Evolutionary conservation across 1,140 invertebrate species (phyloP).

Genomic region (Caenorhabditis elegans): WBcel235 BX284602.5:4191001-4191500

Average conservation of each 20-base stretch:
- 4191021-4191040: background rate
- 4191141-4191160: background rate
- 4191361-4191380: too few species aligned
- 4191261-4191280: slow-evolving; percentile 20
- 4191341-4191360: background rate
- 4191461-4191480: slow-evolving; percentile 1
- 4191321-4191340: background rate
- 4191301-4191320: slow-evolving; percentile 17
- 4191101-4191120: background rate
- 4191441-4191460: slow-evolving; percentile 30
- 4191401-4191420: slow-evolving; percentile 5
- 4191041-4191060: too few species aligned
- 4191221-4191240: background rate
- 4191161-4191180: background rate
- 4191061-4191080: too few species aligned
- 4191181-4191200: background rate
- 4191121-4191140: background rate
- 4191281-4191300: background rate
- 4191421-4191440: background rate
- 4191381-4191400: background rate
- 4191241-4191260: slow-evolving; percentile 6
- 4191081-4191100: too few species aligned
- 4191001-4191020: slow-evolving; percentile 10
- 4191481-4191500: background rate
- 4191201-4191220: background rate